Evolutionary conservation across 2,113 vertebrate species (phyloP).

Genomic region (Morone saxatilis): DNA sequence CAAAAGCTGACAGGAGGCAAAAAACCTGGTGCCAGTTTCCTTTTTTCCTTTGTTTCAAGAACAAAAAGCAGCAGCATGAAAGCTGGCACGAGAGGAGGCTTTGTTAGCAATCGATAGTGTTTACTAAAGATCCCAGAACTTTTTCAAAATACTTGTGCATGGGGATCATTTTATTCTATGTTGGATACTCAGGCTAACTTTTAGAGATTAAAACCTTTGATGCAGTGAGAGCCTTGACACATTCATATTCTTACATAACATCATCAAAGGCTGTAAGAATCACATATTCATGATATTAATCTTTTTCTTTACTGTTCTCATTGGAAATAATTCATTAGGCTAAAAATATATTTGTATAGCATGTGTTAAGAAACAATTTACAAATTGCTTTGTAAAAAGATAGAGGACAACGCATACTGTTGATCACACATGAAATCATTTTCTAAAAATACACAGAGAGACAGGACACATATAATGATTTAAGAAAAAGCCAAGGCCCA

Average conservation of each 20-base stretch:
- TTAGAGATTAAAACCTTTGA: neutral
- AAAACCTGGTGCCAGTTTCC: neutral
- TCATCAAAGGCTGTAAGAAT: neutral
- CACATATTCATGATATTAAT: neutral
- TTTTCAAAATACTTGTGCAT: neutral
- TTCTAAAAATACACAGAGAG: no score
- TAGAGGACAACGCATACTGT: no score
- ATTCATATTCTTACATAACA: neutral
- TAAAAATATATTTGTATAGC: neutral
- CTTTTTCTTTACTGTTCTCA: no score
- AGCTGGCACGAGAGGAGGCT: neutral
- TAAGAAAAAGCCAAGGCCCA: neutral
- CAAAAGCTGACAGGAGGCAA: conserved; percentile 49
- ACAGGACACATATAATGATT: neutral
- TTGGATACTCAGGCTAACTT: neutral
- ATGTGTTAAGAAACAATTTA: no score
- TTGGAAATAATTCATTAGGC: no score
- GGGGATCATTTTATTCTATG: conserved; percentile 1
- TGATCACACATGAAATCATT: no score
- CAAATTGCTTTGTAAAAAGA: no score
- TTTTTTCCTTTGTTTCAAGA: conserved; percentile 6
- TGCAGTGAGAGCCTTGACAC: neutral
- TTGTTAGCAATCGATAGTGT: conserved; percentile 22
- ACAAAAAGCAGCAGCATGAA: conserved; percentile 16
- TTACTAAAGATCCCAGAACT: conserved; percentile 1